phyloP scores from a whole-genome alignment of 2,888 invertebrate species.

The Portevinia maculata region DNA sequence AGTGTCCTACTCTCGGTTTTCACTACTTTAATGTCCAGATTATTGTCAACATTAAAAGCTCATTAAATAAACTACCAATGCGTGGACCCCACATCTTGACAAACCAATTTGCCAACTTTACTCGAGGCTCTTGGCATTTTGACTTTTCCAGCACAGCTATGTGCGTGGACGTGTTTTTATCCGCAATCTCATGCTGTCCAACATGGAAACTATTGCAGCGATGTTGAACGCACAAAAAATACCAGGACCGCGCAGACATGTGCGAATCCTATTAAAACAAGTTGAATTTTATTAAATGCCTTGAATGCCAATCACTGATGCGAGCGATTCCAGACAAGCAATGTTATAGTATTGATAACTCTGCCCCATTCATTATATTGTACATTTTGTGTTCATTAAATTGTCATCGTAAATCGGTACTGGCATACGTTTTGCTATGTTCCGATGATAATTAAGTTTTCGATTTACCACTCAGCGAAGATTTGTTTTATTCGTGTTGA shows the following conservation, averaged over 20 bases:
- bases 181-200: constrained; percentile 27
- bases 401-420: constrained; percentile 47
- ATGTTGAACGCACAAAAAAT: constrained; percentile 16
- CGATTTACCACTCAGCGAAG: constrained; percentile 16
- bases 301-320: constrained; percentile 58
- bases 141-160: constrained; percentile 1
- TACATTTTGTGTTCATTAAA: constrained; percentile 46
- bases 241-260: constrained; percentile 25
- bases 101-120: constrained; percentile 12
- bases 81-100: constrained; percentile 8
- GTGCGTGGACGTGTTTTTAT: constrained; percentile 8
- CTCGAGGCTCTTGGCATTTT: constrained; percentile 7
- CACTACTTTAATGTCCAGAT: not conserved
- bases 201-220: constrained; percentile 39
- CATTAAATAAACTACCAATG: constrained; percentile 25
- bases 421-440: constrained; percentile 56
- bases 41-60: constrained; percentile 17
- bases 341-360: constrained; percentile 5
- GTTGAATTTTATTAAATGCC: constrained; percentile 43
- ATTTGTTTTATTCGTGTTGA: constrained; percentile 37
- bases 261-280: constrained; percentile 30
- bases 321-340: constrained; percentile 39
- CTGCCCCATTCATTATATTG: constrained; percentile 25
- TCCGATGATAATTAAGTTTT: constrained; percentile 48
- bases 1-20: constrained; percentile 17